These are phyloP conservation scores for Ceratosolen solmsi DNA, from an alignment of 1,140 invertebrate species.

Conservation along the genomic window DNA sequence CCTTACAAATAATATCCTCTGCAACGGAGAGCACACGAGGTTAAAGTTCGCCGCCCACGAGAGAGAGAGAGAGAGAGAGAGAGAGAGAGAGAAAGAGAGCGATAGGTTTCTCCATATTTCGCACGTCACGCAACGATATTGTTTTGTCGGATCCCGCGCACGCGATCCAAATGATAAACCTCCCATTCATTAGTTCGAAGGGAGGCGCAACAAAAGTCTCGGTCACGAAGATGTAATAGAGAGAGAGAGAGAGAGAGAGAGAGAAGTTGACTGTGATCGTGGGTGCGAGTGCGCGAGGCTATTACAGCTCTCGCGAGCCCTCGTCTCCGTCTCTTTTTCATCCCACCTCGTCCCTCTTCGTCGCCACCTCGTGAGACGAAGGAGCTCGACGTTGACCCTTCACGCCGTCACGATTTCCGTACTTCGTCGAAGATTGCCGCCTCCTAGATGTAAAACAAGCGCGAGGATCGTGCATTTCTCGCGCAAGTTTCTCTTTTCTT, in stretches of 20 bases:
- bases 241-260: too few relatives aligned
- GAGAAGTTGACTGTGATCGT: background rate
- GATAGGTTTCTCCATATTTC: too few relatives aligned
- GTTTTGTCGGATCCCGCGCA: conserved; percentile 15
- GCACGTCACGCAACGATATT: background rate
- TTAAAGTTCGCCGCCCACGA: conserved; percentile 36
- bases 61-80: background rate
- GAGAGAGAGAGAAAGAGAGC: background rate
- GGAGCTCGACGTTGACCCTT: too few relatives aligned
- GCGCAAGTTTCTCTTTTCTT: too few relatives aligned
- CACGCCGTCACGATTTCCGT: too few relatives aligned
- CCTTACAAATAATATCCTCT: background rate
- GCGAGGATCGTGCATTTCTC: background rate
- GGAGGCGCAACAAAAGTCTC: background rate
- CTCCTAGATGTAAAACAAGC: background rate
- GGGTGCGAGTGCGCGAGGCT: background rate
- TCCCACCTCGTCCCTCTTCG: background rate
- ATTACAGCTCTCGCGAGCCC: background rate
- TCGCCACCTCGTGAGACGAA: too few relatives aligned
- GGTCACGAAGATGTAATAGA: background rate
- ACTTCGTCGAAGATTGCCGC: background rate
- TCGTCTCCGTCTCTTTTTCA: background rate
- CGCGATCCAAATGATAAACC: conserved; percentile 44
- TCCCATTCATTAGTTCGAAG: conserved; percentile 12
- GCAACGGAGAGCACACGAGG: background rate